phyloP scores from a whole-genome alignment of 2,797 vertebrate species.

The Halcyon leucocephala region DNA sequence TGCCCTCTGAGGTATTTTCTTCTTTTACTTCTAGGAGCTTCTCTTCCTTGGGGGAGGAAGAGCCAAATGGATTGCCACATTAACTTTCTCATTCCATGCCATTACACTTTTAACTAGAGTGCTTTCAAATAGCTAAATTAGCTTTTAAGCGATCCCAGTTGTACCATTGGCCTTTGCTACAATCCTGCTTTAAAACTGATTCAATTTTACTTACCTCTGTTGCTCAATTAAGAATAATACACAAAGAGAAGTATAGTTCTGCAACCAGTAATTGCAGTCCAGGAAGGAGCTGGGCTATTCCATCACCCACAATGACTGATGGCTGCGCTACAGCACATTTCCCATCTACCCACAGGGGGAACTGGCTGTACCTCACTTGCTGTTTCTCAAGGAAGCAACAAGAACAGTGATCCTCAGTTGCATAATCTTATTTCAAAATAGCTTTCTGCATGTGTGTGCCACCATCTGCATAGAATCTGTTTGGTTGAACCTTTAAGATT shows the following conservation, averaged over 20 bases:
- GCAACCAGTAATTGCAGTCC: not conserved
- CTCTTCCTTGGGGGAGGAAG: not conserved
- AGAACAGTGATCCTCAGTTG: rapidly evolving
- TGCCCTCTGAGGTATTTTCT: not conserved
- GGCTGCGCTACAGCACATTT: rapidly evolving
- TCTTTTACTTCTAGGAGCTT: not conserved
- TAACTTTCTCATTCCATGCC: not conserved
- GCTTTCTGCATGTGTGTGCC: not conserved
- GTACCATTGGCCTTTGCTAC: not conserved
- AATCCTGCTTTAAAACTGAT: not conserved
- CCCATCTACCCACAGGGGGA: not conserved
- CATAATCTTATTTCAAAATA: not conserved
- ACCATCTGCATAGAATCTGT: not conserved
- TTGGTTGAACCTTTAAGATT: not conserved
- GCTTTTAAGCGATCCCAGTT: constrained; percentile 25
- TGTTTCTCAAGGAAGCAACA: not conserved
- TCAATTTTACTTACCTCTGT: constrained; percentile 39
- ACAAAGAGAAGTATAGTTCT: not conserved
- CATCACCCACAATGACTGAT: not conserved
- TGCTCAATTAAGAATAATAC: not conserved
- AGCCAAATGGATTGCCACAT: not conserved
- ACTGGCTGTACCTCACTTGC: not conserved
- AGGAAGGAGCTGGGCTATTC: not conserved
- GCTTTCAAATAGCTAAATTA: constrained; percentile 22
- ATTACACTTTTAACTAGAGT: constrained; percentile 5